A percentile compares a stretch with the other conserved stretches of the same genome.
Conservation (phyloP, 2,888 invertebrate genomes). For the Chrysopilus asiliformis region DNA sequence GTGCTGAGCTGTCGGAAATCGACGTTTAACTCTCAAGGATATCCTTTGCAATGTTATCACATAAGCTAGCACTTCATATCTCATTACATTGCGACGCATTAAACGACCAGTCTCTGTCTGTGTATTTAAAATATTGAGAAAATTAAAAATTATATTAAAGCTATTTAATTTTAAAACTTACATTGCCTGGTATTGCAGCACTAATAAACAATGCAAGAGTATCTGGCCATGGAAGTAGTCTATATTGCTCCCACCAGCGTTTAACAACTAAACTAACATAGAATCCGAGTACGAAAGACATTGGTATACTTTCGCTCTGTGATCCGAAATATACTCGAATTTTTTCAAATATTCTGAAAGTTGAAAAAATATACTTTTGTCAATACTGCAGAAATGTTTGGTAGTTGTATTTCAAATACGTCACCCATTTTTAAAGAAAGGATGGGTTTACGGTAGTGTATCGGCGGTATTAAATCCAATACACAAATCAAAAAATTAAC, state of each 20-base stretch:
- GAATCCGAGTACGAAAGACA: conserved; percentile 92
- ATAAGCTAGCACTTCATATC: conserved; percentile 78
- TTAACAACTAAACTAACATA: conserved; percentile 85
- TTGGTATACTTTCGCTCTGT: conserved; percentile 81
- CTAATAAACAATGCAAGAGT: conserved; percentile 83
- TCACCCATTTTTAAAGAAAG: too few relatives aligned
- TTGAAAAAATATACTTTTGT: conserved; percentile 18
- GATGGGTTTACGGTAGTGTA: too few relatives aligned
- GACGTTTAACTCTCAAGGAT: conserved; percentile 71
- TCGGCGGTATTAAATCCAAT: too few relatives aligned
- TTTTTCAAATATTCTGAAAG: conserved; percentile 73
- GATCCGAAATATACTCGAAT: conserved; percentile 75
- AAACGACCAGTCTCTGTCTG: conserved; percentile 80
- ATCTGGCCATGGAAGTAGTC: conserved; percentile 86
- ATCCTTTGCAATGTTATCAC: conserved; percentile 81
- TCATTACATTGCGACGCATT: conserved; percentile 80
- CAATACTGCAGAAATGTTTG: too few relatives aligned
- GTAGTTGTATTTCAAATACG: too few relatives aligned
- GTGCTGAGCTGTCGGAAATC: conserved; percentile 82
- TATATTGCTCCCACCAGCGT: conserved; percentile 94
- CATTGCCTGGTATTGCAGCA: conserved; percentile 81
- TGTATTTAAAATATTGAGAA: conserved; percentile 15
- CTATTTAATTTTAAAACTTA: conserved; percentile 31
- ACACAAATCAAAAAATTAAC: too few relatives aligned
- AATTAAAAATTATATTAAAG: neutral